These are phyloP conservation scores for Idris sp. DNA, from an alignment of 1,140 invertebrate species.

Conservation along the genomic window DNA sequence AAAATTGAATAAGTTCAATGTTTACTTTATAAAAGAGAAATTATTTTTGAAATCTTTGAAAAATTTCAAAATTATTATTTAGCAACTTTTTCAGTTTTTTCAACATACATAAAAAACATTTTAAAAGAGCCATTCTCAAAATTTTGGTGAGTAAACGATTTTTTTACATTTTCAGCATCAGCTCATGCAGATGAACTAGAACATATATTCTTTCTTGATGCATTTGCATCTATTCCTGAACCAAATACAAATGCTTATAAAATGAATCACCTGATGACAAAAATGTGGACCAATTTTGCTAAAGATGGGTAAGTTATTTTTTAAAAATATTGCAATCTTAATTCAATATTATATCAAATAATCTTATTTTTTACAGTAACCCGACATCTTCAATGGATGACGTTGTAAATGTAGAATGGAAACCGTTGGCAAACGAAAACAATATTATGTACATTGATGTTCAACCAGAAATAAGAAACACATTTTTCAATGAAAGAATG, in stretches of 20 bases:
- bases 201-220: slow-evolving; percentile 17
- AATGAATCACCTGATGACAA: slow-evolving; percentile 73
- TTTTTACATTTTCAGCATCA: slow-evolving; percentile 30
- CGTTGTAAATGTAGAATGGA: slow-evolving; percentile 73
- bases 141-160: no score
- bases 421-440: slow-evolving; percentile 65
- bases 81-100: no score
- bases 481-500: slow-evolving; percentile 24
- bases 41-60: no score
- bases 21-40: no score
- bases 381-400: slow-evolving; percentile 74
- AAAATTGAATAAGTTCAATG: no score
- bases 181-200: slow-evolving; percentile 23
- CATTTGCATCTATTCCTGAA: slow-evolving; percentile 16
- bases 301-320: slow-evolving; percentile 75
- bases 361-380: slow-evolving; percentile 69
- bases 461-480: slow-evolving; percentile 20
- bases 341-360: slow-evolving; percentile 5
- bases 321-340: slow-evolving; percentile 54
- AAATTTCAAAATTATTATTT: no score
- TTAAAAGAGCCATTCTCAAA: no score
- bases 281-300: slow-evolving; percentile 79
- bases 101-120: no score
- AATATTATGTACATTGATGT: slow-evolving; percentile 41
- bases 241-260: slow-evolving; percentile 11